Conservation (phyloP, 1,140 invertebrate species). For the Teleogryllus occipitalis region DNA sequence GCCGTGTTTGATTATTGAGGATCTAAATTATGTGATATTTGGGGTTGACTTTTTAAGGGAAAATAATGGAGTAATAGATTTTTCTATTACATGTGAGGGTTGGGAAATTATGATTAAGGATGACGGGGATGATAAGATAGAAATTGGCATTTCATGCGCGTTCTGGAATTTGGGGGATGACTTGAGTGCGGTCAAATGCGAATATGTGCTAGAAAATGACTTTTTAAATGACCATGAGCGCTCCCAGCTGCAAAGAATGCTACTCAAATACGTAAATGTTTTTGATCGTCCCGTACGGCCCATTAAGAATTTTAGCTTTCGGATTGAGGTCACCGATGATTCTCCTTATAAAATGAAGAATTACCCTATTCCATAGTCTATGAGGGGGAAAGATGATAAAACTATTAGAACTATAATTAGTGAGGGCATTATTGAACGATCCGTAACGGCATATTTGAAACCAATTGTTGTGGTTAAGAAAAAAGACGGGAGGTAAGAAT, state of each 20-base stretch:
- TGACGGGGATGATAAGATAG: background rate
- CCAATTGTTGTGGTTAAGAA: background rate
- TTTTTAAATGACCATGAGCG: background rate
- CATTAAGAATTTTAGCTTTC: background rate
- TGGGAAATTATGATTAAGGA: background rate
- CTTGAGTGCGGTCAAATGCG: background rate
- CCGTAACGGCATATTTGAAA: background rate
- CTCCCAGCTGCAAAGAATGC: background rate
- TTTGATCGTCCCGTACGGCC: background rate
- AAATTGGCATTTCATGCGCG: background rate
- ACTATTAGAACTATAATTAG: background rate
- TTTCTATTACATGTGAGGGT: background rate
- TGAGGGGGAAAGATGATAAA: background rate
- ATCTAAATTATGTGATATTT: background rate
- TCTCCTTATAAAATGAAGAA: background rate
- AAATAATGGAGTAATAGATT: background rate
- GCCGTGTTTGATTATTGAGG: background rate
- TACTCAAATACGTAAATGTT: background rate
- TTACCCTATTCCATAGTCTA: background rate
- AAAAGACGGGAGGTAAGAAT: background rate
- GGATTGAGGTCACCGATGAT: background rate
- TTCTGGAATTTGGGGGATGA: background rate
- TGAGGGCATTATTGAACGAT: background rate
- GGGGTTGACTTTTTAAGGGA: background rate
- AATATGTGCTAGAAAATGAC: background rate